Evolutionary conservation across 2,797 vertebrate genomes (phyloP).

Genomic region (Myotis daubentonii): DNA sequence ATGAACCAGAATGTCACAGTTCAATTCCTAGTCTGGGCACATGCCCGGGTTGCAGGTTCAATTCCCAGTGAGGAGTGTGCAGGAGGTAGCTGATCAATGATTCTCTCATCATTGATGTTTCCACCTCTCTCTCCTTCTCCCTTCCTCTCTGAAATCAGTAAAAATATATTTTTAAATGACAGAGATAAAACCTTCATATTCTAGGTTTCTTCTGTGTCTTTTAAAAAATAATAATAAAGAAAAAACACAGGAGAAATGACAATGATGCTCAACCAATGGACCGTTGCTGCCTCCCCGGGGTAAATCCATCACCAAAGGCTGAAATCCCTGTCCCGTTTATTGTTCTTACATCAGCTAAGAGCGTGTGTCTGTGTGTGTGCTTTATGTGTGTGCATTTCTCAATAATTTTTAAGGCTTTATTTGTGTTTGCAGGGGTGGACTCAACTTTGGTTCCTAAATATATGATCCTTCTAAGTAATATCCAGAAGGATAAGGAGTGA

Average conservation of each 20-base stretch:
- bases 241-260: neutral
- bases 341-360: neutral
- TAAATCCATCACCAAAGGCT: neutral
- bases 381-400: neutral
- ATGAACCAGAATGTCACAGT: no score
- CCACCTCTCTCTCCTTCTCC: no score
- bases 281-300: neutral
- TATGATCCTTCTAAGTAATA: neutral
- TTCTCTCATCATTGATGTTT: no score
- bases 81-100: no score
- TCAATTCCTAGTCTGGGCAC: no score
- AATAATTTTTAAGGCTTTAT: neutral
- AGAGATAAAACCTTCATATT: neutral
- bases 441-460: slow-evolving; percentile 11
- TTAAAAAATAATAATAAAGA: neutral
- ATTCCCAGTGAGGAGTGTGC: no score
- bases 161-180: no score
- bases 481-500: neutral
- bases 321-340: neutral
- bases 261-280: neutral
- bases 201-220: neutral
- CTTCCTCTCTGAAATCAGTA: no score
- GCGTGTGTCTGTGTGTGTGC: neutral
- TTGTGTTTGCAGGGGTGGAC: neutral
- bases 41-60: no score